Evolutionary conservation across 1,140 invertebrate species (phyloP).

Genomic region (Paraescarpia echinospica): DNA sequence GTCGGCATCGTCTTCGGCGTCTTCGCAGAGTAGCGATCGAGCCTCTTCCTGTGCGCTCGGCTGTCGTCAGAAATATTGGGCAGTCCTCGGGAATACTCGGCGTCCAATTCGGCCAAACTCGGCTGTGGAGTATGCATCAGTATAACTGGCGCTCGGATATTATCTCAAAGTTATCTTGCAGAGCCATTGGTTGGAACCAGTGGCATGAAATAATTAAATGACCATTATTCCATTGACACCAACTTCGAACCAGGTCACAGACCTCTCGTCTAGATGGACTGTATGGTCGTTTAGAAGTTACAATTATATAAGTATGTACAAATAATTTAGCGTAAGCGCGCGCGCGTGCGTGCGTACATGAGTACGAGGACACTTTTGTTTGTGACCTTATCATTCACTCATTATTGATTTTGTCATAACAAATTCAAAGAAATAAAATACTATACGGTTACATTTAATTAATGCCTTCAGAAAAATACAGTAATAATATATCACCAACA

Average conservation of each 20-base stretch:
- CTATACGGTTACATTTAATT: too few relatives aligned
- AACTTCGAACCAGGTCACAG: not conserved
- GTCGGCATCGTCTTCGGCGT: constrained; percentile 39
- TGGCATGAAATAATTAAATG: too few relatives aligned
- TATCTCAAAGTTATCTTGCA: not conserved
- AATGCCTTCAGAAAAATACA: too few relatives aligned
- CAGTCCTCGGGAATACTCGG: not conserved
- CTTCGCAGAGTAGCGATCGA: constrained; percentile 26
- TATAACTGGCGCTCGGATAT: not conserved
- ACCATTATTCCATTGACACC: not conserved
- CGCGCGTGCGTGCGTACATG: not conserved
- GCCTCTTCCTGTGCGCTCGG: not conserved
- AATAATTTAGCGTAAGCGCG: not conserved
- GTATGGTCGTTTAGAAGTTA: not conserved
- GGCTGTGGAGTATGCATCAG: not conserved
- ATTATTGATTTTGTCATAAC: too few relatives aligned
- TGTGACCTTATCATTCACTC: too few relatives aligned
- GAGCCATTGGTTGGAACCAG: not conserved
- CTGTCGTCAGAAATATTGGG: too few relatives aligned
- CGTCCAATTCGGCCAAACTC: not conserved
- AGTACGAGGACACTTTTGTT: too few relatives aligned
- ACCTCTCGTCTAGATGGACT: not conserved
- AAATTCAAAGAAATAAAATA: too few relatives aligned
- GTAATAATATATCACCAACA: too few relatives aligned
- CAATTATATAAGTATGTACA: not conserved